phyloP scores from a whole-genome alignment of 2,797 vertebrate genomes.

The Megaceryle alcyon region DNA sequence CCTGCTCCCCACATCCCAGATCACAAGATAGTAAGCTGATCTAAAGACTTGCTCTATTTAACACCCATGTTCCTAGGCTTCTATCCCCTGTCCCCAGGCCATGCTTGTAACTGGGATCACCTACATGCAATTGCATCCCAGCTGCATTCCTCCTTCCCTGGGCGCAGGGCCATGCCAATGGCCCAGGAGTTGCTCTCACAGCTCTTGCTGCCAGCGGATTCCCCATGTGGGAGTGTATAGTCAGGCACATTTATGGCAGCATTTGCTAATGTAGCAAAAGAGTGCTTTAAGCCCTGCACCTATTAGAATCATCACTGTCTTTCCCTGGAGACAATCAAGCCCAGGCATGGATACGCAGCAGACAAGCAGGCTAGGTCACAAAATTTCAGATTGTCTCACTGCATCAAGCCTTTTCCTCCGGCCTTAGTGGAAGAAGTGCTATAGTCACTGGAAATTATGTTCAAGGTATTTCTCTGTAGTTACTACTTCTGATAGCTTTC shows the following conservation, averaged over 20 bases:
- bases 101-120: constrained; percentile 37
- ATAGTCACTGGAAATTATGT: not conserved
- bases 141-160: not conserved
- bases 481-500: not conserved
- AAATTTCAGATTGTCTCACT: not conserved
- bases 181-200: not conserved
- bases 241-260: not conserved
- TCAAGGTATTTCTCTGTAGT: not conserved
- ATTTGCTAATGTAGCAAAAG: not conserved
- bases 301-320: not conserved
- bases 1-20: constrained; percentile 25
- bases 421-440: not conserved
- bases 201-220: constrained; percentile 11
- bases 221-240: not conserved
- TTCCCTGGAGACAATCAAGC: not conserved
- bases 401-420: not conserved
- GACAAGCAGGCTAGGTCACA: not conserved
- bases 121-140: not conserved
- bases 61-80: constrained; percentile 10
- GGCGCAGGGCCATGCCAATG: not conserved
- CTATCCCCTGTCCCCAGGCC: constrained; percentile 39
- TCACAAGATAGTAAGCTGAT: constrained; percentile 35
- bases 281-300: not conserved
- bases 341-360: not conserved
- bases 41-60: constrained; percentile 32